A percentile compares a stretch with the other conserved stretches of the same genome.
These are phyloP conservation scores for Xerus inauris DNA, from an alignment of 2,113 vertebrate species.

Conservation along the genomic window DNA sequence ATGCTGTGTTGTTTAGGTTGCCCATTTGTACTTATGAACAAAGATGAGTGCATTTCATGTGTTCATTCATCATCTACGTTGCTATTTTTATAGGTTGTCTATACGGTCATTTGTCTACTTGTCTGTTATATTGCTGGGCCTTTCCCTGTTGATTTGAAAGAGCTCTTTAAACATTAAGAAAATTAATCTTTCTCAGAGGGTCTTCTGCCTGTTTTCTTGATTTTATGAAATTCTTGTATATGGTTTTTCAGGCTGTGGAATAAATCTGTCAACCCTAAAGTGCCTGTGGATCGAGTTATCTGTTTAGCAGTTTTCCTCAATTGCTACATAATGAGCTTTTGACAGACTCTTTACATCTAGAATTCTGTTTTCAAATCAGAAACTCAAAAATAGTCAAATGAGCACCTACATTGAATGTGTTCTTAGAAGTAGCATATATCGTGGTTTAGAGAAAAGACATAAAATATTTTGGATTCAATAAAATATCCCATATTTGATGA, in stretches of 20 bases:
- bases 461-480: background rate
- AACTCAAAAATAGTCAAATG: background rate
- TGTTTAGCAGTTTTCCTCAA: background rate
- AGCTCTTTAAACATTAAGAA: background rate
- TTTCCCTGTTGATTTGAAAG: background rate
- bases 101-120: background rate
- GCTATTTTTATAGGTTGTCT: background rate
- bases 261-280: background rate
- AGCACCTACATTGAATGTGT: background rate
- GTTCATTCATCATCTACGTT: background rate
- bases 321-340: background rate
- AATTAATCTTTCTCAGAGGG: background rate
- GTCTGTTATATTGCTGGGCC: background rate
- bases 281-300: too few relatives aligned
- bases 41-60: background rate
- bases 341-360: background rate
- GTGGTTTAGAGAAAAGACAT: background rate
- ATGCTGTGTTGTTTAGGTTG: background rate
- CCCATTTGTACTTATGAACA: background rate
- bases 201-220: background rate
- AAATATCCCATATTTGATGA: background rate
- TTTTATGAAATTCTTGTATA: background rate
- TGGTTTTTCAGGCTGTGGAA: background rate
- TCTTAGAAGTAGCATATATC: background rate
- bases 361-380: background rate